These are phyloP conservation scores for Petrosia ficiformis DNA, from an alignment of 37 sponge, comb jelly and placozoan genomes.

Conservation along the genomic window DNA sequence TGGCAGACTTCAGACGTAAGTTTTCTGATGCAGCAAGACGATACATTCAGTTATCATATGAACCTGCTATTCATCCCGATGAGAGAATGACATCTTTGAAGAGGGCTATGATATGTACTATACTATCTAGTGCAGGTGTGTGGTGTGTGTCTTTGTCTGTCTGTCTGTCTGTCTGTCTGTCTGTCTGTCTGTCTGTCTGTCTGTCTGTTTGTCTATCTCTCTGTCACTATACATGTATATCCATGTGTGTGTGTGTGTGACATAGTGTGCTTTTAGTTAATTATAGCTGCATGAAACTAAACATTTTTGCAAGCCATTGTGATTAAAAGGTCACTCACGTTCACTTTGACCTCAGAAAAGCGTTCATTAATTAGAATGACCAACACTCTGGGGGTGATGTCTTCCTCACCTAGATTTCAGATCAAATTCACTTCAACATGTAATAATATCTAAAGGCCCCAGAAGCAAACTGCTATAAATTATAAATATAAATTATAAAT, in stretches of 20 bases:
- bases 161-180: conserved; percentile 18
- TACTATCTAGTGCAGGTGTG: conserved; percentile 59
- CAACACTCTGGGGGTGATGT: no score
- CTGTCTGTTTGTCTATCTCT: conserved; percentile 14
- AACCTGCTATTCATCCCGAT: conserved; percentile 69
- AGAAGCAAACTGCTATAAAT: no score
- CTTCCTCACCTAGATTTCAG: no score
- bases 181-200: conserved; percentile 21
- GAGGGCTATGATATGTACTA: conserved; percentile 69
- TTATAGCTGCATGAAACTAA: no score
- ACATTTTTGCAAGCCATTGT: no score
- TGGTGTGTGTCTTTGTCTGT: background rate
- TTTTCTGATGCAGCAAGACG: conserved; percentile 93
- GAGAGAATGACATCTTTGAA: conserved; percentile 73
- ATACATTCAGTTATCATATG: conserved; percentile 88
- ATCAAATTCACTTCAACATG: no score
- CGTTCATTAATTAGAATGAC: no score
- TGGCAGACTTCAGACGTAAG: conserved; percentile 90
- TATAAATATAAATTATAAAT: no score
- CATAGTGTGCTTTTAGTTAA: no score
- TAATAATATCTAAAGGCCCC: no score
- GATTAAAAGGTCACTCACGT: no score
- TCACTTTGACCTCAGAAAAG: no score
- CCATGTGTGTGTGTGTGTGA: background rate
- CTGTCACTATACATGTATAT: background rate